Conservation (phyloP, 2,888 invertebrate genomes). For the Hypena proboscidalis region DNA sequence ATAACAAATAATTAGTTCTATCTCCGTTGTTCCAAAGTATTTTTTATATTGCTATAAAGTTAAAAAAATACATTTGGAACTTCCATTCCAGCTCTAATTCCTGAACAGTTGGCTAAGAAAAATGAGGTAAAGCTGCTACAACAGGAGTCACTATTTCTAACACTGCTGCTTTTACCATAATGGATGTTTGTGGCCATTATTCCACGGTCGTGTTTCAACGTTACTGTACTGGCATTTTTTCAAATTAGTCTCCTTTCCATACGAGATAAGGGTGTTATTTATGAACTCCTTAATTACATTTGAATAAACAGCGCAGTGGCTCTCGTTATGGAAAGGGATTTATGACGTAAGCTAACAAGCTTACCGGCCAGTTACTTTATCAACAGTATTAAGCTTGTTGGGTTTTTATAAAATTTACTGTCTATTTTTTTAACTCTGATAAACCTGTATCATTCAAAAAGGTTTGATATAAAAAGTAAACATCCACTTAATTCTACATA, state of each 20-base stretch:
- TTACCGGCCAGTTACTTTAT: neutral
- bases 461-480: too few species aligned
- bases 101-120: conserved; percentile 49
- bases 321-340: neutral
- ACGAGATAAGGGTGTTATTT: conserved; percentile 40
- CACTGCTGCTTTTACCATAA: conserved; percentile 62
- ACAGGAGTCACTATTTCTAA: conserved; percentile 60
- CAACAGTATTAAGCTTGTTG: too few species aligned
- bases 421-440: too few species aligned
- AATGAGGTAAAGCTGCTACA: conserved; percentile 54
- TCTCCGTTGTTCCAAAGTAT: too few species aligned
- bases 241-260: conserved; percentile 48
- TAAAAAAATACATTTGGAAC: conserved; percentile 10
- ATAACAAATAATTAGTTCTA: too few species aligned
- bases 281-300: conserved; percentile 40
- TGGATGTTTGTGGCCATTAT: conserved; percentile 53
- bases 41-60: neutral
- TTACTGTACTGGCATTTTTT: conserved; percentile 46
- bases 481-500: too few species aligned
- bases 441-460: too few species aligned
- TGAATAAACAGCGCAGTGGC: conserved; percentile 18
- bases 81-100: conserved; percentile 35
- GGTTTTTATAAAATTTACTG: too few species aligned
- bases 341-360: conserved; percentile 6
- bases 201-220: conserved; percentile 45